Evolutionary conservation across 2,888 invertebrate genomes (phyloP).

Genomic region (Hipparchia semele): DNA sequence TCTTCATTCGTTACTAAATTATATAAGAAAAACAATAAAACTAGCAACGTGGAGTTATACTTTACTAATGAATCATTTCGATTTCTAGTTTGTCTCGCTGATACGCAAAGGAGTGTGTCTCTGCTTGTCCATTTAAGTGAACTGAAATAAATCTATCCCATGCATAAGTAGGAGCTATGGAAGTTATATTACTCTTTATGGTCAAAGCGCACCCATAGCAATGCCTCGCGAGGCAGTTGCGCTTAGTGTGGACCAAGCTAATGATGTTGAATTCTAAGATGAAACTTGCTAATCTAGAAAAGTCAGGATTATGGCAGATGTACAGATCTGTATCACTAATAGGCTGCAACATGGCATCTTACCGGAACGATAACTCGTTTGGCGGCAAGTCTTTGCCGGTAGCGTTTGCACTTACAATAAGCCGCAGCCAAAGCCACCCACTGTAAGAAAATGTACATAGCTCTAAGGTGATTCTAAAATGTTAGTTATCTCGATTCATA

Average conservation of each 20-base stretch:
- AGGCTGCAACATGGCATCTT: slow-evolving; percentile 16
- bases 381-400: slow-evolving; percentile 4
- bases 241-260: background rate
- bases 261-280: background rate
- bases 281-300: slow-evolving; percentile 12
- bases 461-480: background rate
- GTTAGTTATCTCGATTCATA: no score
- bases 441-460: background rate
- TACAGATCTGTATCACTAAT: slow-evolving; percentile 17
- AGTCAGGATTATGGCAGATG: slow-evolving; percentile 14
- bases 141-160: no score
- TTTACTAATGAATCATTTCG: no score
- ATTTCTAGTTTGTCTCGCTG: no score
- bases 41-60: no score
- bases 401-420: background rate
- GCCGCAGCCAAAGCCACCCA: slow-evolving; percentile 7
- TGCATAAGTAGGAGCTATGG: no score
- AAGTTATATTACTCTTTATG: no score
- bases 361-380: slow-evolving; percentile 15
- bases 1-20: no score
- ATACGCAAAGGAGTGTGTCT: no score
- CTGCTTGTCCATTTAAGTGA: no score
- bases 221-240: background rate
- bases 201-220: background rate
- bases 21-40: no score